Base-by-base conservation (phyloP, 2,797 vertebrate genomes). In the Acanthis flammea region DNA sequence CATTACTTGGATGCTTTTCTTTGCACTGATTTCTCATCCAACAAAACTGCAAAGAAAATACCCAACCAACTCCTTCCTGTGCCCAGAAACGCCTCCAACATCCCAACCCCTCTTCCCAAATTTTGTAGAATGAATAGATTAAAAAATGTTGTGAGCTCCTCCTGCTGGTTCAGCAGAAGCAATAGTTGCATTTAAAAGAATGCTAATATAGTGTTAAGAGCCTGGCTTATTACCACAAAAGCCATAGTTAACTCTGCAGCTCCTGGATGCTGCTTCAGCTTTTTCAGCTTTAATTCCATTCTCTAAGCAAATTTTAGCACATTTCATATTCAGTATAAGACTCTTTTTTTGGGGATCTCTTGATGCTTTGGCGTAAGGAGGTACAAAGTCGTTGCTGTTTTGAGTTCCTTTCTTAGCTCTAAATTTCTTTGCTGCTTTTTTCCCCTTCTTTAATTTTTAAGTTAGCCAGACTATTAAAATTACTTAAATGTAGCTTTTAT, bases 401-500 rank as follows among this genome's bases (percentile, higher is more conserved):
- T 77, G 92, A 86, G 54, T 74, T 74, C 75, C 58, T 92, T 81
- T 79, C 62, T 87, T 93, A 78, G 76, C 83, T 90, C 85, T 88
- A 68, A 94, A 91, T 96, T 88, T 94, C 79, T 85, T 65, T 92
- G 60, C 82, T 79, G 60, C 79, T 58, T 94, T 88, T 63, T 8
- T 1, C 0, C 21, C 7, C 51, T 7, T 33, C 25, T 92, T 92
- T 88, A 94, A 94, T 96, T 96, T 95, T 94, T 84, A 94, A 94
- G 81, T 70, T 96, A 97, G 68, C 53, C 62, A 93, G 86, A 89
- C 89, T 96, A 87, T 94, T 96, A 94, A 88, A 84, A 92, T 96
- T 91, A 85, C 88, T 97, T 95, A 96, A 89, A 90, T 93, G 90
- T 95, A 94, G 90, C 96, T 96, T 96, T 97, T 96, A 88, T 96